These are phyloP conservation scores for Anastatus disparis DNA, from an alignment of 1,140 invertebrate genomes.

Conservation along the genomic window DNA sequence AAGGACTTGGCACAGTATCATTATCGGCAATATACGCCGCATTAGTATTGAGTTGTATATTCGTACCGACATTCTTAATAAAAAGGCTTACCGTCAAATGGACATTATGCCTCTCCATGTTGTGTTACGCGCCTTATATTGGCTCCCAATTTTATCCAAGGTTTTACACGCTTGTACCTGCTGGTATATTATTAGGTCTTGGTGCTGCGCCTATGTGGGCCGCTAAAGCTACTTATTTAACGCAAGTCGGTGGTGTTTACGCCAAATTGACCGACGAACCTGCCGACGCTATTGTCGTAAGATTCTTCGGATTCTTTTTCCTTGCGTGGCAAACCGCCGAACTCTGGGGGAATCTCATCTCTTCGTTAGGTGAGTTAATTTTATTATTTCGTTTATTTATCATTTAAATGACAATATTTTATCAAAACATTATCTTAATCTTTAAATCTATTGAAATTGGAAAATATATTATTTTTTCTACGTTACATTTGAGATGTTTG, in stretches of 20 bases:
- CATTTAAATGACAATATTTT: too few relatives aligned
- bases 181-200: conserved; percentile 87
- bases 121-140: conserved; percentile 94
- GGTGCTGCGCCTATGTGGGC: conserved; percentile 97
- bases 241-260: conserved; percentile 89
- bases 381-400: too few relatives aligned
- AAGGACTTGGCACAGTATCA: conserved; percentile 85
- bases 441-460: too few relatives aligned
- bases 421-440: too few relatives aligned
- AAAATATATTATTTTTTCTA: too few relatives aligned
- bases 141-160: conserved; percentile 90
- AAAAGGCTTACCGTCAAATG: conserved; percentile 93
- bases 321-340: conserved; percentile 95
- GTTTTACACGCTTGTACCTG: conserved; percentile 92
- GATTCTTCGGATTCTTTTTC: conserved; percentile 99
- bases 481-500: too few relatives aligned
- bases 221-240: conserved; percentile 94
- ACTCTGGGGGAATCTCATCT: conserved; percentile 95
- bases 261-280: conserved; percentile 87
- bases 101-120: conserved; percentile 90
- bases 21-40: conserved; percentile 89
- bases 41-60: conserved; percentile 90
- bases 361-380: conserved; percentile 88
- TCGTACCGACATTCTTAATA: conserved; percentile 90
- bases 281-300: conserved; percentile 88